Evolutionary conservation across 2,113 vertebrate species (phyloP), one percentile per base, ranked within the genome.

Genomic region (Salvator merianae): DNA sequence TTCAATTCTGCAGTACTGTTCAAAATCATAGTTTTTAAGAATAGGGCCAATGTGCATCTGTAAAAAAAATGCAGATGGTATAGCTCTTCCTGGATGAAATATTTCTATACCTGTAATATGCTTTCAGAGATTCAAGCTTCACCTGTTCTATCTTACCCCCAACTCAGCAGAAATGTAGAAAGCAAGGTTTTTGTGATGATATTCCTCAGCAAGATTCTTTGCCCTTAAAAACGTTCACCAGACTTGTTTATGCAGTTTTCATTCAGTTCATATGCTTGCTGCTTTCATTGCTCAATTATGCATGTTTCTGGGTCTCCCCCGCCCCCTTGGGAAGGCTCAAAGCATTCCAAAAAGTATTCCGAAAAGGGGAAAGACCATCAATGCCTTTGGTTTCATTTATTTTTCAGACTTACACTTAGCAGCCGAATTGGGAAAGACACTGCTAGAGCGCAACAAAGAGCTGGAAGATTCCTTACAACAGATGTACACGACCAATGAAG

Each of bases 361-460:
- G n/a, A 50, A 38, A 28, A 32, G 28, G 28, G 26, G 24, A 26
- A 79, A 63, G 63, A 28, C 12, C 30, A 50, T 66, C 59, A 68
- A 8, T 20, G 7, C 30, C 81, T 86, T 92, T 87, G 91, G 47
- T 89, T 50, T 80, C 62, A 1, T 88, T 78, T 91, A 82, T 78
- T 87, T 90, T 91, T 40, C 82, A 98, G 98, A 98, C 85, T 94
- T 98, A 90, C 98, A 98, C 77, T 93, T 98, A 95, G 98, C 98
- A 0, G 98, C 99, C 0, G 98, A 99, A 94, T 96, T 99, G 86
- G 98, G 99, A 71, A 99, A 99, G 94, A 99, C 98, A 0, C 96
- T 99, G 53, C 96, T 99, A 95, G 99, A 99, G 81, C 95, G 98
- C 84, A 99, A 99, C 94, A 99, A 99, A 88, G 99, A 99, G 92